Evolutionary conservation across 2,888 invertebrate species (phyloP), one percentile per base, ranked within the genome.

Genomic region (Tachina grossa): DNA sequence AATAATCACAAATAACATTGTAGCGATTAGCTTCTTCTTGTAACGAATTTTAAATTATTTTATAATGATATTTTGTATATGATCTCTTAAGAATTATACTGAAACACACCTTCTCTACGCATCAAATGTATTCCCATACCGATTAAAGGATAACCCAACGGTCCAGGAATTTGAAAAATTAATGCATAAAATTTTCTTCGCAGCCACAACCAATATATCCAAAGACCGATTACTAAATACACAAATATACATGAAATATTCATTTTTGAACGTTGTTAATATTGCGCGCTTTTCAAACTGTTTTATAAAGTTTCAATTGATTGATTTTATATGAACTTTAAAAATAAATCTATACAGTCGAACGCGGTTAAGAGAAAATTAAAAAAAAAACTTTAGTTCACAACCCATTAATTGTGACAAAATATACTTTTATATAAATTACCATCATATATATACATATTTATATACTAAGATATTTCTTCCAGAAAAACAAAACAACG

Each of bases 151-250:
- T 89, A 91, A 57, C 92, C 92, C 41, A 88, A 22, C 1, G 91
- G 92, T 0, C 92, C 92, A 13, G 91, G 89, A 43, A 92, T 87
- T 85, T 90, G 89, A 0, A 89, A 87, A 1, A 88, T 88, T 11
- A 92, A 79, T 13, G 88, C 68, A 75, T 92, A 92, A 69, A 88
- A 92, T 76, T 89, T 89, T 39, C 92, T 88, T 4, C 92, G 89
- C 9, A 88, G 88, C 92, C 92, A 92, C 9, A 92, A 75, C 22
- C 90, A 85, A 74, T 89, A 89, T n/a, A 91, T 71, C 91, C 91
- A 91, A 69, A 89, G 61, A 51, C 88, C 80, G 3, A 89, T 51
- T n/a, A 90, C 22, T 10, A 88, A 51, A 68, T 82, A 83, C 59
- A 89, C 68, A 88, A 90, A 89, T 19, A 89, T 80, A 47, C 87